Evolutionary conservation across 2,888 invertebrate genomes (phyloP), one percentile per base, ranked within the genome.

Genomic region (Drosophila fungiperda): DNA sequence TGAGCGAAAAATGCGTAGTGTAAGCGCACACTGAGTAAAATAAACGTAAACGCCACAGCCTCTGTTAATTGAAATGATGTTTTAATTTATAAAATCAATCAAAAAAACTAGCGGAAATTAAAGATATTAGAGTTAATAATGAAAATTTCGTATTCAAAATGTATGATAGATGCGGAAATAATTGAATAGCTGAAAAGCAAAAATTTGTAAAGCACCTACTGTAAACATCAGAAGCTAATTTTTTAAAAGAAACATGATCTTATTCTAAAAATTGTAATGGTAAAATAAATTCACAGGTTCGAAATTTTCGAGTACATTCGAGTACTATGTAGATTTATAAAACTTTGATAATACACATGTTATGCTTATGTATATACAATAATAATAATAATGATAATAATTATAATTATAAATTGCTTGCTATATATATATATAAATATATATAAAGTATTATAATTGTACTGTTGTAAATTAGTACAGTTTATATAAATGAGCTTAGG

Each of bases 281-380:
- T 45, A 45, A 23, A 45, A 45, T 20, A 45, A 23, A n/a, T 54
- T 36, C 17, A 42, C 8, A 15, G n/a, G 33, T 57, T 42, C 32
- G 6, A 42, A 36, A 49, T n/a, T 26, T 17, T 54, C 53, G 36
- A 29, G 55, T 40, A 35, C 26, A 48, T 61, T 40, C 53, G 55
- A 66, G 40, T 67, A 66, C 49, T 42, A 75, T 64, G 64, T 42
- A 67, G 58, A 61, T 80, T 72, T 80, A 76, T 80, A 68, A 76
- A 76, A 80, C 38, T 49, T 64, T 52, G 12, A 55, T 60, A 69
- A 60, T 69, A 61, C 45, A 80, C 53, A 75, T 54, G 42, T 9
- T 59, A 61, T 48, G 45, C 68, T 67, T 74, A 75, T 55, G 42
- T 64, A 65, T 58, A 76, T 63, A 55, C 40, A 69, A 75, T 60